Conservation (phyloP, 1,140 invertebrate species). For the Dinoponera quadriceps region DNA sequence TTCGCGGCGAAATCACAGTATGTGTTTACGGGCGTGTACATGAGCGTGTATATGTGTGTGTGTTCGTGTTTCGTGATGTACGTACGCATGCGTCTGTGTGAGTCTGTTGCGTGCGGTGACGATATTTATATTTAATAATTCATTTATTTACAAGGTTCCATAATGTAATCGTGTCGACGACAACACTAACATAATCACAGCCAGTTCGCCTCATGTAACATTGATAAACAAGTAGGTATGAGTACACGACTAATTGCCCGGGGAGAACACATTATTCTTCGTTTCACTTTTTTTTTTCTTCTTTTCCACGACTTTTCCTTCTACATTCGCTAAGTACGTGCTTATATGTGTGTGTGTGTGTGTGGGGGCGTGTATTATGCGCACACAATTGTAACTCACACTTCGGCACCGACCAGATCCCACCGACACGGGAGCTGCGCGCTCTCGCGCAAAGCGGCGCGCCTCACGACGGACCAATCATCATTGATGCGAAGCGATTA, state of each 20-base stretch:
- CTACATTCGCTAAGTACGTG: constrained; percentile 16
- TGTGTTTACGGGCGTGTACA: constrained; percentile 18
- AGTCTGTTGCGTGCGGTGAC: constrained; percentile 47
- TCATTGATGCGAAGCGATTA: not conserved
- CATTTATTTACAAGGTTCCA: constrained; percentile 67
- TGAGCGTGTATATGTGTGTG: constrained; percentile 26
- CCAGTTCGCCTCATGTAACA: constrained; percentile 80
- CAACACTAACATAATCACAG: constrained; percentile 83
- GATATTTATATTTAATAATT: constrained; percentile 68
- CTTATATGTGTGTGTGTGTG: not conserved
- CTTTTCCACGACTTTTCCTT: not conserved
- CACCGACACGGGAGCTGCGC: too few species aligned
- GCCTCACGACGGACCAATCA: too few species aligned
- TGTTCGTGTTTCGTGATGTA: constrained; percentile 47
- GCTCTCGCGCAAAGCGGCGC: too few species aligned
- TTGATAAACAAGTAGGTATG: constrained; percentile 73
- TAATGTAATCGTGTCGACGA: constrained; percentile 69
- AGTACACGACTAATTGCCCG: constrained; percentile 60
- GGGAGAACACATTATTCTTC: constrained; percentile 60
- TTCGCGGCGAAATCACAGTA: constrained; percentile 67
- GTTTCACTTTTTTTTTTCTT: not conserved
- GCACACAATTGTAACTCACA: constrained; percentile 17
- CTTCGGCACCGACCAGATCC: not conserved
- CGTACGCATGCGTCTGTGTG: constrained; percentile 11
- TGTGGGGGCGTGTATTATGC: not conserved